Evolutionary conservation across 2,797 vertebrate species (phyloP).

Genomic region (Anguilla pacifica): DNA sequence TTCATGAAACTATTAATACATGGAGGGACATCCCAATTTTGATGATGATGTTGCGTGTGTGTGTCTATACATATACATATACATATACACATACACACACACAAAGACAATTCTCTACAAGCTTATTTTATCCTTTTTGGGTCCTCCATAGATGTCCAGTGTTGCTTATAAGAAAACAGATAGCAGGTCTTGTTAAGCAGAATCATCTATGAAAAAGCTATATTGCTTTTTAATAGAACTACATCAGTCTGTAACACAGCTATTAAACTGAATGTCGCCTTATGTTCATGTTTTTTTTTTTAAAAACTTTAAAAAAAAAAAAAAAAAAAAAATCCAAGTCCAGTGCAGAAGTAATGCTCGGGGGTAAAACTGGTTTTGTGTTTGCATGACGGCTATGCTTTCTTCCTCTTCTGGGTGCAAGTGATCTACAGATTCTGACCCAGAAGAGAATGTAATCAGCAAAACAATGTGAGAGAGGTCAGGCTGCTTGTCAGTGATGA

Average conservation of each 20-base stretch:
- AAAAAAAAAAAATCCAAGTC: background rate
- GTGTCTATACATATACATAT: background rate
- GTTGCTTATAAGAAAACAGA: background rate
- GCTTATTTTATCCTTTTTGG: background rate
- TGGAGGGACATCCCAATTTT: background rate
- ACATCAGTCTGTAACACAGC: background rate
- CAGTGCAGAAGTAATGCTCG: background rate
- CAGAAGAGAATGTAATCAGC: conserved; percentile 1
- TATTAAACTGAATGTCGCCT: background rate
- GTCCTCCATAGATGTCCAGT: background rate
- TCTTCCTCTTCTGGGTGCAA: background rate
- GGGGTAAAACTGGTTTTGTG: background rate
- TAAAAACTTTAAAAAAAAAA: background rate
- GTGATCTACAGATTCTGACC: conserved; percentile 3
- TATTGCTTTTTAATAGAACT: background rate
- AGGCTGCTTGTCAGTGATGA: background rate
- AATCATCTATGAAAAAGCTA: background rate
- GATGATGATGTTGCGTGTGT: background rate
- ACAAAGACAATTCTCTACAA: background rate
- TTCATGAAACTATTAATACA: background rate
- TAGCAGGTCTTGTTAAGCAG: background rate
- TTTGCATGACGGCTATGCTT: background rate
- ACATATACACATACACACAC: no score
- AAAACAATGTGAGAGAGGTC: background rate
- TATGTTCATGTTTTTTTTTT: background rate